Base-by-base conservation (phyloP, 2,113 vertebrate species). In the Collichthys lucidus region DNA sequence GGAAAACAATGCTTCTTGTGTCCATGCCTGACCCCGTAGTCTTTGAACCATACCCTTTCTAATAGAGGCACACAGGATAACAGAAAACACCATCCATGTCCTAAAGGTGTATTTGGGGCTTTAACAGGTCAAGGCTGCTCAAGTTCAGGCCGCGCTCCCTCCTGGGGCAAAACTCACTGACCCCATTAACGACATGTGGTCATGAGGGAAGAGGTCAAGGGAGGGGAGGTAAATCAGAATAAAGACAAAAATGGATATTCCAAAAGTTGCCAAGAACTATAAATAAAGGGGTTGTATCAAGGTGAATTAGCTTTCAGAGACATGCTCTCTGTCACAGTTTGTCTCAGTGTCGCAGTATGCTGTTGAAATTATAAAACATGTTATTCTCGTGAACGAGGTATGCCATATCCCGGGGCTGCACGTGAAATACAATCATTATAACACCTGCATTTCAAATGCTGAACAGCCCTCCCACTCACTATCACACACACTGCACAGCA, bases 41-140 rank as follows among this genome's bases (percentile, higher is more conserved):
- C 68, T 72, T 17, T 65, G 67, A 72, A 49, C 62, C 59, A 1
- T 64, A 53, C n/a, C 49, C 69, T 79, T 76, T 44, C 57, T 40
- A 62, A 78, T 12, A 8, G 86, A 49, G 49, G 62, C 44, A 3
- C 59, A 78, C 49, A 35, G 66, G 69, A 83, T 52, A 56, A 74
- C 64, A 77, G 40, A 61, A 57, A 46, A 11, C 44, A 66, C 60
- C 52, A 59, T 16, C 77, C 44, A 6, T 40, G 31, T 47, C 62
- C 69, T 59, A 42, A 83, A 42, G 15, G 26, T 59, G 42, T 3
- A 44, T 70, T 67, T 31, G 11, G n/a, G 42, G 42, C 35, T 69
- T 66, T 62, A 55, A 70, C 70, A 49, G 56, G 81, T 82, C 74
- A 90, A 84, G 24, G 63, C 29, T 74, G 24, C 52, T 59, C 68